A percentile compares a stretch with the other conserved stretches of the same genome.
phyloP scores from a whole-genome alignment of 2,113 vertebrate genomes.

The Strix uralensis region DNA sequence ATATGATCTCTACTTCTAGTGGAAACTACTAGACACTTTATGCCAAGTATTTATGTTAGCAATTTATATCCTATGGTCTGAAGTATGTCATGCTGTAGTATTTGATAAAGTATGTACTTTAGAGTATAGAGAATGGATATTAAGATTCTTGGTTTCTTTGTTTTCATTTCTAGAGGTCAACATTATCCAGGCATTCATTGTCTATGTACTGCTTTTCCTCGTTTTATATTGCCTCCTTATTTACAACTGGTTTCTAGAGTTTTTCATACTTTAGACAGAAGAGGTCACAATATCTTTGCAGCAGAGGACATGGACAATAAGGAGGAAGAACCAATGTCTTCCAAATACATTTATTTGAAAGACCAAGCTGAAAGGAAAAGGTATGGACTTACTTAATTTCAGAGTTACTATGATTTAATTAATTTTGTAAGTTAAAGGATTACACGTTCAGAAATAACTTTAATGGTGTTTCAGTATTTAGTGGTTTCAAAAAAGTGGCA shows the following conservation, averaged over 20 bases:
- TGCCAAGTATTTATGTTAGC: neutral
- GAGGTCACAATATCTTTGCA: conserved; percentile 13
- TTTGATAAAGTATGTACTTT: neutral
- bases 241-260: conserved; percentile 71
- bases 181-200: conserved; percentile 42
- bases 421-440: neutral
- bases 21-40: neutral
- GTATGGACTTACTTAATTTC: neutral
- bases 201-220: conserved; percentile 57
- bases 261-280: conserved; percentile 58
- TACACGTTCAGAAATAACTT: neutral
- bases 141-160: neutral
- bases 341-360: neutral
- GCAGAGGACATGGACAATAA: neutral
- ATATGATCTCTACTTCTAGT: neutral
- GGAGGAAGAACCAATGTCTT: neutral
- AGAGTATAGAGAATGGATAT: neutral
- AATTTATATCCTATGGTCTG: neutral
- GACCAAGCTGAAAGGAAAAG: conserved; percentile 8
- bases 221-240: conserved; percentile 57
- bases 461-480: neutral
- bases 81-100: neutral
- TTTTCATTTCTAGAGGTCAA: conserved; percentile 41
- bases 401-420: neutral
- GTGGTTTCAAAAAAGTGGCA: neutral